phyloP scores from a whole-genome alignment of 92 coral and sea anemone species.

The Phenganax marumi region DNA sequence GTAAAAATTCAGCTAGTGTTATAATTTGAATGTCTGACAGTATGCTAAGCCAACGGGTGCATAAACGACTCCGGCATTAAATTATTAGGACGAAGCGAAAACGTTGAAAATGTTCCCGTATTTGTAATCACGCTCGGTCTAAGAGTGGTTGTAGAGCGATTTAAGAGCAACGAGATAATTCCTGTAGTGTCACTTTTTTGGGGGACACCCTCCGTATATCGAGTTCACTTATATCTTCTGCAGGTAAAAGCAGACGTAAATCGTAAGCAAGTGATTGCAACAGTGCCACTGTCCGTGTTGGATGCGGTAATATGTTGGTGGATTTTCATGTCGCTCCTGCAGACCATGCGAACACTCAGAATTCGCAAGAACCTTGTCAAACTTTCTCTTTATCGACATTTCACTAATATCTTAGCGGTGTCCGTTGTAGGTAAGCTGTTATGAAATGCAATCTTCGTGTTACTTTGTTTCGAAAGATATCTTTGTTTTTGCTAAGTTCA shows the following conservation, averaged over 20 bases:
- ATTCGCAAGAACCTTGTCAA: slow-evolving; percentile 88
- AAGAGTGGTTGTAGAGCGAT: no score
- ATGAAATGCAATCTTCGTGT: not conserved
- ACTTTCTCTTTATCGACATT: slow-evolving; percentile 88
- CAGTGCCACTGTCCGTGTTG: slow-evolving; percentile 86
- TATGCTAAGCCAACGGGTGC: no score
- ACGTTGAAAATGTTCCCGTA: no score
- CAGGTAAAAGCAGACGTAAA: slow-evolving; percentile 76
- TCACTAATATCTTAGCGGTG: slow-evolving; percentile 87
- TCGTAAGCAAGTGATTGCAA: slow-evolving; percentile 74
- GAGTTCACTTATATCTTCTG: not conserved
- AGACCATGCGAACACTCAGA: slow-evolving; percentile 89
- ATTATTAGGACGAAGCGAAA: no score
- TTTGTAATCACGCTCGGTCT: no score
- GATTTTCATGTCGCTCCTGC: slow-evolving; percentile 98
- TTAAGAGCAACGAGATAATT: no score
- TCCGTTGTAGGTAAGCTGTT: slow-evolving; percentile 81
- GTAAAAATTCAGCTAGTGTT: no score
- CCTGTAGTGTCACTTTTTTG: no score
- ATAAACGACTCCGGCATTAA: no score
- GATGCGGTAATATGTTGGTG: slow-evolving; percentile 99
- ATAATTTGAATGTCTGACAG: no score
- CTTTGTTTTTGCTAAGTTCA: not conserved
- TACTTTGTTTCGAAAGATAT: not conserved
- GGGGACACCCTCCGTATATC: no score